Percentiles rank a stretch among this genome's conserved stretches.
Evolutionary conservation across 1,140 invertebrate species (phyloP).

Genomic region (Lepidostoma basale): DNA sequence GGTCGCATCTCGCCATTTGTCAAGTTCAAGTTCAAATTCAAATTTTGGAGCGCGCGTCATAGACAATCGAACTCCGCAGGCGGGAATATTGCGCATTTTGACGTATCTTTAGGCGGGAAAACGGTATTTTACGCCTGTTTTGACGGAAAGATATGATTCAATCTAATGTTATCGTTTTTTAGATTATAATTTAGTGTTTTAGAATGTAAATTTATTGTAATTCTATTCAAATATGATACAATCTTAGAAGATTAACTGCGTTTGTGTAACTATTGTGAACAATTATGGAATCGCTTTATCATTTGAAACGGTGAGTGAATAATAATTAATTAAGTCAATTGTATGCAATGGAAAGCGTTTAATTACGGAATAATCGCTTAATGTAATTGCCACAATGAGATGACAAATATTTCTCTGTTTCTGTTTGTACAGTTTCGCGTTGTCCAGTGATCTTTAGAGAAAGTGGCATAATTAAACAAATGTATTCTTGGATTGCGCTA

Average conservation of each 20-base stretch:
- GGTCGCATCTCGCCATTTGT: conserved; percentile 33
- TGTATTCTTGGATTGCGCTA: too few species aligned
- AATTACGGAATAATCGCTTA: too few species aligned
- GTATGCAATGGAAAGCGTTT: background rate
- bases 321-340: background rate
- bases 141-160: too few species aligned
- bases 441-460: too few species aligned
- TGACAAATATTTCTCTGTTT: too few species aligned
- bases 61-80: background rate
- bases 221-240: background rate
- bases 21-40: conserved; percentile 11
- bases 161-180: background rate
- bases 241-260: background rate
- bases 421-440: too few species aligned
- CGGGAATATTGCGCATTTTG: conserved; percentile 5
- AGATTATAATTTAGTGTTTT: too few species aligned
- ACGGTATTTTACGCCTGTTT: too few species aligned
- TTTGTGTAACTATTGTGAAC: background rate
- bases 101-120: conserved; percentile 7
- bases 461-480: too few species aligned
- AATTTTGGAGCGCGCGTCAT: background rate
- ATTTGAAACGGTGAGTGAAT: conserved; percentile 12
- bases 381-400: too few species aligned
- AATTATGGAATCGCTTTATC: conserved; percentile 12
- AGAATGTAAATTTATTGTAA: too few species aligned